Base-by-base conservation (phyloP, 2,888 invertebrate species). In the Bellardia pandia region DNA sequence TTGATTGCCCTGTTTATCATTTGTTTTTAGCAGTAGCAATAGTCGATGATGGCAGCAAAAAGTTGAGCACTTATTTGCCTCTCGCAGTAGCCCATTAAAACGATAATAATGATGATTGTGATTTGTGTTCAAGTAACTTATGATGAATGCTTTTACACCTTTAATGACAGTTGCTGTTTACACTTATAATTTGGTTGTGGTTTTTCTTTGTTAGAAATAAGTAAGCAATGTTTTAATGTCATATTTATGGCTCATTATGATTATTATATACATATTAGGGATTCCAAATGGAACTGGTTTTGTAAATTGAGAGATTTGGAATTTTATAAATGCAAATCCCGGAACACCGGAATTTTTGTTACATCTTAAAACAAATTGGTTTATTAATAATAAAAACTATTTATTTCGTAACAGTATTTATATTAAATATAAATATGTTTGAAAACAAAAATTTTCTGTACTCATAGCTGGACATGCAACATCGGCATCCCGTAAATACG, bases 131-230 rank as follows among this genome's bases (percentile, higher is more conserved):
- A 75, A 80, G 51, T 76, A 42, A 51, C 51, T 33, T 68, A 62
- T 76, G 82, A 76, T 83, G 69, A 62, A 62, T 76, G 42, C 56
- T 62, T 78, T 33, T 45, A 72, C 76, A 71, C 76, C 58, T 76
- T 53, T 80, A 81, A 81, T 81, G 85, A 86, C 81, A 72, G 66
- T 68, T 77, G 42, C 51, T 62, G 68, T 68, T 68, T 68, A 51
- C 58, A 58, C 51, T 75, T 68, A 51, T 69, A 16, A 56, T 58
- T 51, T 66, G 8, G 14, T 56, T 51, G 58, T 45, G 58, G 16
- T 58, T 8, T 56, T 40, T n/a, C 40, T 71, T 84, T 51, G 45
- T 45, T 53, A n/a, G 42, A 66, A 80, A 64, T 16, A 45, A 60
- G 42, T 37, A 30, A 74, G 42, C 53, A 45, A n/a, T 14, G 5